Evolutionary conservation across 2,797 vertebrate genomes (phyloP).

Genomic region (Halcyon smyrnensis): DNA sequence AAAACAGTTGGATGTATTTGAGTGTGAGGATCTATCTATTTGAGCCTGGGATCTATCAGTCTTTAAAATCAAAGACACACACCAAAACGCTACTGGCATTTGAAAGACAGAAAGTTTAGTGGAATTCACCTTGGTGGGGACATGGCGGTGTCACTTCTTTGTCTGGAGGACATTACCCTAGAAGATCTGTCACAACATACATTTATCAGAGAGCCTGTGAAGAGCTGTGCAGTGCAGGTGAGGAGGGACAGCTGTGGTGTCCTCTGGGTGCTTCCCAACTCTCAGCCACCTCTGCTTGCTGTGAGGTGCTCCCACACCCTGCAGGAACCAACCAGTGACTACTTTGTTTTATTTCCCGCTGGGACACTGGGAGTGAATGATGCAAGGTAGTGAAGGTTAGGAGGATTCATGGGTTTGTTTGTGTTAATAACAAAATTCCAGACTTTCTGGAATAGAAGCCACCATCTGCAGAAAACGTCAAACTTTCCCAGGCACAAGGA

Average conservation of each 20-base stretch:
- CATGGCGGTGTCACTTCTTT: rapidly evolving
- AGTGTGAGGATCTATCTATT: neutral
- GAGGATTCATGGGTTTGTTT: neutral
- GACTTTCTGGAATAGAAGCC: neutral
- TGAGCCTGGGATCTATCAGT: neutral
- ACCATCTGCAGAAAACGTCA: neutral
- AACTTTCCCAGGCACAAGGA: neutral
- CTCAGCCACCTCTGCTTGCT: neutral
- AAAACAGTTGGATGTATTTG: neutral
- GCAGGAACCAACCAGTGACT: neutral
- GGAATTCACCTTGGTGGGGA: neutral
- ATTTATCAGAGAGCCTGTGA: neutral
- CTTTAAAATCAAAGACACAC: neutral
- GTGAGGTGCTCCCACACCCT: neutral
- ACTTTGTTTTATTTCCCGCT: neutral
- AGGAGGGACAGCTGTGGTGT: neutral
- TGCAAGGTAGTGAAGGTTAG: neutral
- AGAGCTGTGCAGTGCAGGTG: neutral
- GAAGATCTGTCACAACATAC: neutral
- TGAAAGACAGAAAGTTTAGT: neutral
- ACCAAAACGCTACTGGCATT: neutral
- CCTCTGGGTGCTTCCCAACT: neutral
- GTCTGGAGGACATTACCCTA: neutral
- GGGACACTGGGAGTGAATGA: neutral
- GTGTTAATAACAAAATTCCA: neutral